phyloP scores from a whole-genome alignment of 2,888 invertebrate species.

The Heliconius sara region DNA sequence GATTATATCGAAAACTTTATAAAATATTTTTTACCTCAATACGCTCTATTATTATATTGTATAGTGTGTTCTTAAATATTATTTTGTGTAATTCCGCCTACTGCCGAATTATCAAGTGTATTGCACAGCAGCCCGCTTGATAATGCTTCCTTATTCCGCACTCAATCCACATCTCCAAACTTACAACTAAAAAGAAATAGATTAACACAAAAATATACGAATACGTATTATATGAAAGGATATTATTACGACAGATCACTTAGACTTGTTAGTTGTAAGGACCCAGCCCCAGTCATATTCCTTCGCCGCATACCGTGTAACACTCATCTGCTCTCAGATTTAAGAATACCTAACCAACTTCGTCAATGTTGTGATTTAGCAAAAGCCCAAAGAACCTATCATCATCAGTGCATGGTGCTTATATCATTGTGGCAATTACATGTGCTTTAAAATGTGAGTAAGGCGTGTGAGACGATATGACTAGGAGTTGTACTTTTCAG shows the following conservation, averaged over 20 bases:
- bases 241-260: not conserved
- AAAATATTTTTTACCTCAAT: not conserved
- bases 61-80: not conserved
- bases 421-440: conserved; percentile 66
- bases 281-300: conserved; percentile 29
- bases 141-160: conserved; percentile 69
- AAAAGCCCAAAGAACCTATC: conserved; percentile 49
- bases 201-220: not conserved
- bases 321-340: conserved; percentile 70
- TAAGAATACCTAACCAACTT: conserved; percentile 51
- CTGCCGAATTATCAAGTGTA: conserved; percentile 35
- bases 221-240: not conserved
- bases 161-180: conserved; percentile 51
- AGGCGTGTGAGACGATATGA: conserved; percentile 24
- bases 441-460: conserved; percentile 57
- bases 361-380: conserved; percentile 40
- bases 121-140: conserved; percentile 55
- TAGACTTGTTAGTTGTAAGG: conserved; percentile 27
- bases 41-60: conserved; percentile 3
- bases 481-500: not conserved
- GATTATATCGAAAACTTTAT: not conserved
- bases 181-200: conserved; percentile 29
- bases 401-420: conserved; percentile 77
- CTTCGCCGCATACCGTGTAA: conserved; percentile 73
- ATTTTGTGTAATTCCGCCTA: conserved; percentile 10